Base-by-base conservation (phyloP, 2,797 vertebrate genomes). In the Catamblyrhynchus diadema region DNA sequence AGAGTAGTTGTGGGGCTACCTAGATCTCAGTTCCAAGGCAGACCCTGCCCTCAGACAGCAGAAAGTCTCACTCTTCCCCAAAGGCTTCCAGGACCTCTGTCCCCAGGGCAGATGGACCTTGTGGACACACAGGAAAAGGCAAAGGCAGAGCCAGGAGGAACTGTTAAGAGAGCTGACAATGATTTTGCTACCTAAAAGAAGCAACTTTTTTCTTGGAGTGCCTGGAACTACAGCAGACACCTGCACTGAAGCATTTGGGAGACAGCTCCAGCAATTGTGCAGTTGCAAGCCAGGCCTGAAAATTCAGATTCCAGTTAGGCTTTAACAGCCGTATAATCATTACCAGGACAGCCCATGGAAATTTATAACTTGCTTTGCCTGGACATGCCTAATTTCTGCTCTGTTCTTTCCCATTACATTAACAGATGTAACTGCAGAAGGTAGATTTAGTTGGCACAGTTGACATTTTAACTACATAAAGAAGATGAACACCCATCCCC, bases 171-270 rank as follows among this genome's bases (percentile, higher is more conserved):
- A 47, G 21, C 0, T 33, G 59, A 57, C 23, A 22, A 78, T 90
- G 33, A 60, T n/a, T 66, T 24, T 39, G 37, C 33, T 30, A 47
- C 50, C 35, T 85, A 23, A 59, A 72, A 84, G 66, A 87, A 51
- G 39, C 0, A 0, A 54, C 4, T 69, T 42, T 17, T 54, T n/a
- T 39, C 47, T 33, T 2, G 10, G n/a, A 69, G 20, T 18, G 59
- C 35, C 64, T 62, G 35, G 39, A 84, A 66, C 35, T 48, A 61
- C 35, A 66, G 62, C 74, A 69, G 47, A 67, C 27, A 53, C 22
- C 72, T 69, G 15, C 73, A 69, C 42, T 51, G 45, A 88, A 72
- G 53, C 3, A 3, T 41, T 64, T 2, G 11, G 51, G 42, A 78
- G 32, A 37, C 1, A 4, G 10, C 18, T 60, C 66, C 1, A 16